Evolutionary conservation across 2,888 invertebrate species (phyloP), one percentile per base, ranked within the genome.

Genomic region (Coremacera marginata): DNA sequence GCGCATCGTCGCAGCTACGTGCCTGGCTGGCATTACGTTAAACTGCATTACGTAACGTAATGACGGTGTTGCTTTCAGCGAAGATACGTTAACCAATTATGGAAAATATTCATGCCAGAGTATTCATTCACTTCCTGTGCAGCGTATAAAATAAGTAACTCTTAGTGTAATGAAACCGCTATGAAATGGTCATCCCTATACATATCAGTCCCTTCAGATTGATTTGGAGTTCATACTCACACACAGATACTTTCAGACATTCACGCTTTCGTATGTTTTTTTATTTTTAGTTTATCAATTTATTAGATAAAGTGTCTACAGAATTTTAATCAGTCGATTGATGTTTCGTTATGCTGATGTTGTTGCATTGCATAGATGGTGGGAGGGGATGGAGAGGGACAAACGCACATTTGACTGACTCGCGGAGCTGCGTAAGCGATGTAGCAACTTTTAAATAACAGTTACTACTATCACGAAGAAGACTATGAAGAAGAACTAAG

Each of bases 231-330:
- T 67, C 67, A 67, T 67, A 37, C 63, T 8, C 25, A n/a, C 55
- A 37, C 22, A 71, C 37, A n/a, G n/a, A 37, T 55, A n/a, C 31
- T 5, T 31, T 31, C 3, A 31, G 3, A 25, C 57, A 60, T 44
- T 51, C 57, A 55, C 27, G n/a, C 22, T 31, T 31, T 31, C 5
- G 31, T 31, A 4, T 31, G 3, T 31, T 31, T 3, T 37, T 37
- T 37, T 37, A 22, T 22, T 11, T 44, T 67, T 44, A 0, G 2
- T 70, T 70, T 70, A 72, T 72, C 72, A 72, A 62, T 72, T 62
- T 62, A 72, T 72, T 60, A 72, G 72, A 72, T 72, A 72, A 62
- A 49, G 49, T 62, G 72, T 72, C 27, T 31, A 62, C 62, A 49
- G 72, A 72, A 72, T 72, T 72, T 72, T 72, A 72, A 72, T 62